Conservation (phyloP, 2,113 vertebrate species). For the Urocitellus parryii region DNA sequence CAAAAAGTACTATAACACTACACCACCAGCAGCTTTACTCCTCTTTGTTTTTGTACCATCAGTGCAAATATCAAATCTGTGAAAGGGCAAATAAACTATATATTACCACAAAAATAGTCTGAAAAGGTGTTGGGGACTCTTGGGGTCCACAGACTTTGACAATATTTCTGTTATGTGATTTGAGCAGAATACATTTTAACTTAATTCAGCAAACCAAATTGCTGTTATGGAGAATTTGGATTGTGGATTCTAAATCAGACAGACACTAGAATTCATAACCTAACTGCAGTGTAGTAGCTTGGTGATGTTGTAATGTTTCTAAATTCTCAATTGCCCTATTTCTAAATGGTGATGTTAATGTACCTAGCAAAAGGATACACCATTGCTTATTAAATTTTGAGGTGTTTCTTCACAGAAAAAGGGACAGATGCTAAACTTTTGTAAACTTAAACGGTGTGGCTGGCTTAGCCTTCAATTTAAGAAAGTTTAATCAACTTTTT, state of each 20-base stretch:
- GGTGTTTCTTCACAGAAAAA: background rate
- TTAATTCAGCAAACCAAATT: slow-evolving; percentile 2
- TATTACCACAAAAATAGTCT: background rate
- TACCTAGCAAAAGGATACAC: slow-evolving; percentile 5
- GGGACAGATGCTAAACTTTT: background rate
- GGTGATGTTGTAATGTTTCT: slow-evolving; percentile 9
- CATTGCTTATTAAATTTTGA: slow-evolving; percentile 25
- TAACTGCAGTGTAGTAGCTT: background rate
- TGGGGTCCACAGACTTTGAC: background rate
- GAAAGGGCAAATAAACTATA: background rate
- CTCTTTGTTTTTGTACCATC: background rate
- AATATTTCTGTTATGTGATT: slow-evolving; percentile 36
- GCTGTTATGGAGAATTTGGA: background rate
- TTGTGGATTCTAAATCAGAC: background rate
- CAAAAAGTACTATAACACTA: background rate
- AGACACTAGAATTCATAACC: background rate
- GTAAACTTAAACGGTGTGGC: background rate
- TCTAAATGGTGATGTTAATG: slow-evolving; percentile 13
- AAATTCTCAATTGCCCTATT: background rate
- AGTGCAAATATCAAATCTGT: background rate
- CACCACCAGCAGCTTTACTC: background rate
- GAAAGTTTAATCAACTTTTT: slow-evolving; percentile 52
- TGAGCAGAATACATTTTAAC: slow-evolving; percentile 24
- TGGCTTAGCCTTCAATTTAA: slow-evolving; percentile 53
- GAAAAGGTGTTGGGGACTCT: background rate